Conservation (phyloP, 2,888 invertebrate species). For the Herminia tarsipennalis region DNA sequence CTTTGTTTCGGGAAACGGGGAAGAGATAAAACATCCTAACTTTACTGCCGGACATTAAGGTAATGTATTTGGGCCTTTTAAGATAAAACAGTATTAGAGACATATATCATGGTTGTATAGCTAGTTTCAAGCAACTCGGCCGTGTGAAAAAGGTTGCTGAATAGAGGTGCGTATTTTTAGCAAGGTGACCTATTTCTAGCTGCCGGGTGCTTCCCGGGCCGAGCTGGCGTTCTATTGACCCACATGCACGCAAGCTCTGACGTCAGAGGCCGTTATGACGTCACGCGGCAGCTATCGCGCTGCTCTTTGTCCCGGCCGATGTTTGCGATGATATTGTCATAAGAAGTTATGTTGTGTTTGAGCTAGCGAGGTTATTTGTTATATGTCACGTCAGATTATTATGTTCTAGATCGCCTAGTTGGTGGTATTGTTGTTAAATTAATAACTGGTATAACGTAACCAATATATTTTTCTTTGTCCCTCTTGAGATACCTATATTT, state of each 20-base stretch:
- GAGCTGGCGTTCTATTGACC: conserved; percentile 77
- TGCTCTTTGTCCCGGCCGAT: conserved; percentile 59
- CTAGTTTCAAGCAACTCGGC: conserved; percentile 12
- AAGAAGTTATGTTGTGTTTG: conserved; percentile 22
- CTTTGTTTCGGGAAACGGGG: conserved; percentile 40
- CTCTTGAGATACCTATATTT: too few relatives aligned
- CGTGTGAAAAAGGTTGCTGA: conserved; percentile 39
- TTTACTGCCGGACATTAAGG: conserved; percentile 45
- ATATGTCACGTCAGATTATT: too few relatives aligned
- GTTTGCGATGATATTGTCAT: conserved; percentile 42
- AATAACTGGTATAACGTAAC: too few relatives aligned
- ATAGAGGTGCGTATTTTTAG: conserved; percentile 68
- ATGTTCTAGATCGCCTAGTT: too few relatives aligned
- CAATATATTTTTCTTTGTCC: too few relatives aligned
- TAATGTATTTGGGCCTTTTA: conserved; percentile 42
- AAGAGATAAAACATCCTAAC: conserved; percentile 50
- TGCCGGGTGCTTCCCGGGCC: conserved; percentile 70
- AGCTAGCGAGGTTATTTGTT: conserved; percentile 11
- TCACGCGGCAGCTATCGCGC: conserved; percentile 59
- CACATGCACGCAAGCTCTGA: conserved; percentile 78
- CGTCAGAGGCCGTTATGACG: conserved; percentile 73
- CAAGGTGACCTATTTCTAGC: conserved; percentile 73
- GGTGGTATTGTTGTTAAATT: too few relatives aligned
- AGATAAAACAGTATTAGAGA: conserved; percentile 36
- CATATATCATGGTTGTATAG: conserved; percentile 30